Evolutionary conservation across 2,113 vertebrate genomes (phyloP), one percentile per base, ranked within the genome.

Genomic region (Trachemys scripta): DNA sequence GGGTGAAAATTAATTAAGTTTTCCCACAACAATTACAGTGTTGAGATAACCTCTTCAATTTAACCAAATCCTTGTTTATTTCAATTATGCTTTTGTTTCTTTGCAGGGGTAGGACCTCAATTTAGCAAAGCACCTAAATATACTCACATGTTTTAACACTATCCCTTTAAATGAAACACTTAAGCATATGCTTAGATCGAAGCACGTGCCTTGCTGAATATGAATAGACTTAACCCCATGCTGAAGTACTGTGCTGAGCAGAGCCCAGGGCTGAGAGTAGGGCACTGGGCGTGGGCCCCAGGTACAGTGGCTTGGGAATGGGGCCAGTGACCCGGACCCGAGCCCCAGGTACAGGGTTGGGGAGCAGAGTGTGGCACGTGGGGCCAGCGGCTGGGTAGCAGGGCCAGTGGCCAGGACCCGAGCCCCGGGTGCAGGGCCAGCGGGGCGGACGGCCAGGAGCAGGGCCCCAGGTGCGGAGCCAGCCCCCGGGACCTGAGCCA

Each of bases 11-110:
- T 94, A 87, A 91, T 84, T 65, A 95, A 42, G 80, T 54, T 96
- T 95, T 50, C 50, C 69, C 90, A 91, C 75, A 96, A 86, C 88
- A 88, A 89, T 93, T 94, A 95, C 38, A 90, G 95, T 38, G 84
- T 38, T 72, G 80, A 89, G 90, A 93, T 45, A 76, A 69, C 16
- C 85, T 86, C 59, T 95, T 82, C 17, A 82, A 16, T 94, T 91
- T 59, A 83, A 45, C 2, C 0, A 92, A 92, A 24, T 13, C 14
- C 20, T 95, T 83, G 69, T 5, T 85, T 93, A 49, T 88, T 80
- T 88, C 69, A 50, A 11, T 91, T 51, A 51, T 45, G 75, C 4
- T 4, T 83, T 95, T 88, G 85, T 50, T 80, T 90, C 54, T 65
- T 38, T 5, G 56, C 42, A 80, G 91, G 22, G 29, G 62, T 80